Evolutionary conservation across 2,888 invertebrate species (phyloP).

Genomic region (Sceliomorpha sp.): DNA sequence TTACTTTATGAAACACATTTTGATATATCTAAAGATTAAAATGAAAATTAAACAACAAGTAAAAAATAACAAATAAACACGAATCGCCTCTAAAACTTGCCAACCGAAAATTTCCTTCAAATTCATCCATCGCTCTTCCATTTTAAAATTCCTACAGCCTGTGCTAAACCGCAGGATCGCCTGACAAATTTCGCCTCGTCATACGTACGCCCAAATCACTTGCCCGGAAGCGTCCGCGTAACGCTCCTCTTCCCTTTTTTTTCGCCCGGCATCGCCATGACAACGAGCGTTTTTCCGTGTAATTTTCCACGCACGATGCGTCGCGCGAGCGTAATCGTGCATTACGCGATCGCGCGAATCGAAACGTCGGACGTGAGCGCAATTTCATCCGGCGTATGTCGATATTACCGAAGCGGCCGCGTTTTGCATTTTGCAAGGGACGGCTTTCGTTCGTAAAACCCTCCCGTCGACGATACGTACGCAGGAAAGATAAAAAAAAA

Average conservation of each 20-base stretch:
- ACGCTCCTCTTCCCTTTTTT: slow-evolving; percentile 35
- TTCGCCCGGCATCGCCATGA: slow-evolving; percentile 28
- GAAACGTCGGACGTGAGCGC: slow-evolving; percentile 44
- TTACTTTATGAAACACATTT: too few relatives aligned
- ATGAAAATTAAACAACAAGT: too few relatives aligned
- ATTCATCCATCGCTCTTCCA: too few relatives aligned
- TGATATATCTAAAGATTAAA: too few relatives aligned
- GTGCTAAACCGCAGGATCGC: background rate
- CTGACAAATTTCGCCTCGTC: background rate
- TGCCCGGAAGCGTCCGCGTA: slow-evolving; percentile 31
- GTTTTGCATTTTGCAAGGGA: too few relatives aligned
- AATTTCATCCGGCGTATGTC: slow-evolving; percentile 11
- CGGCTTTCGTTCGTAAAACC: too few relatives aligned
- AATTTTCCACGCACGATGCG: slow-evolving; percentile 50
- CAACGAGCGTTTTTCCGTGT: slow-evolving; percentile 44
- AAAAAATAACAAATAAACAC: too few relatives aligned
- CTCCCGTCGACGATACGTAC: background rate
- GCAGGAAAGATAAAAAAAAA: background rate
- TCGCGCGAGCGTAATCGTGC: slow-evolving; percentile 43
- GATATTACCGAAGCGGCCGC: slow-evolving; percentile 1
- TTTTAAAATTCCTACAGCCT: too few relatives aligned
- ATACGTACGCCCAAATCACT: background rate
- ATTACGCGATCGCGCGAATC: slow-evolving; percentile 43
- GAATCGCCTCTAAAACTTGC: too few relatives aligned
- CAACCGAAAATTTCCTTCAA: too few relatives aligned